Conservation (phyloP, 37 sponge, comb jelly and placozoan species). For the Ianthella basta region DNA sequence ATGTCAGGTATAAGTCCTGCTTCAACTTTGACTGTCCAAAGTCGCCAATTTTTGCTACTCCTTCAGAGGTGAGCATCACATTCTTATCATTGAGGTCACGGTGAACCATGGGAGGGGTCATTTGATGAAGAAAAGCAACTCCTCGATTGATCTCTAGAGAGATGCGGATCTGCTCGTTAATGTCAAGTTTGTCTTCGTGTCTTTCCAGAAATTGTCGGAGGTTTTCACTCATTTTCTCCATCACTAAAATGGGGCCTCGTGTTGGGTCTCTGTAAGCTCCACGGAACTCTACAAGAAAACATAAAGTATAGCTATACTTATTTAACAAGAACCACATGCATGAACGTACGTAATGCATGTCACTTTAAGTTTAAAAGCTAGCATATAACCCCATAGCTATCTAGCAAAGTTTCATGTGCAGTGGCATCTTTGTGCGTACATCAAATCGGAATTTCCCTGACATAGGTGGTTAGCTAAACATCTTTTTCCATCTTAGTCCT, state of each 20-base stretch:
- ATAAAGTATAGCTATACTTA: no score
- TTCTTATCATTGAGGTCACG: conserved; percentile 26
- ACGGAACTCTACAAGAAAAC: neutral
- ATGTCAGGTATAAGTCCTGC: no score
- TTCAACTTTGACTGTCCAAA: conserved; percentile 8
- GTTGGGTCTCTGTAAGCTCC: neutral
- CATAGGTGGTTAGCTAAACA: no score
- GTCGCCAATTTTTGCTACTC: conserved; percentile 7
- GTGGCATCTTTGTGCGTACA: no score
- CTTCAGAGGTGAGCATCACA: neutral
- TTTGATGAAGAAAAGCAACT: neutral
- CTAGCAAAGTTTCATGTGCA: no score
- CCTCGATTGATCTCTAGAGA: neutral
- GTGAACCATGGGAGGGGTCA: conserved; percentile 9
- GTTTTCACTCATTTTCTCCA: neutral
- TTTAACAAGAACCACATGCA: no score
- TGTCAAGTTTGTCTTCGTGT: neutral
- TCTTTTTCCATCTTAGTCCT: no score
- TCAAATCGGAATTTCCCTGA: no score
- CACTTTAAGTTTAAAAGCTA: no score
- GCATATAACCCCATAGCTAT: no score
- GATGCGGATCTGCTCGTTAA: neutral
- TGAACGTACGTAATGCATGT: no score
- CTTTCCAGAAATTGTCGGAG: neutral
- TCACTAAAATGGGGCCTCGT: neutral